Conservation (phyloP, 2,113 vertebrate genomes). For the Cavia porcellus region DNA sequence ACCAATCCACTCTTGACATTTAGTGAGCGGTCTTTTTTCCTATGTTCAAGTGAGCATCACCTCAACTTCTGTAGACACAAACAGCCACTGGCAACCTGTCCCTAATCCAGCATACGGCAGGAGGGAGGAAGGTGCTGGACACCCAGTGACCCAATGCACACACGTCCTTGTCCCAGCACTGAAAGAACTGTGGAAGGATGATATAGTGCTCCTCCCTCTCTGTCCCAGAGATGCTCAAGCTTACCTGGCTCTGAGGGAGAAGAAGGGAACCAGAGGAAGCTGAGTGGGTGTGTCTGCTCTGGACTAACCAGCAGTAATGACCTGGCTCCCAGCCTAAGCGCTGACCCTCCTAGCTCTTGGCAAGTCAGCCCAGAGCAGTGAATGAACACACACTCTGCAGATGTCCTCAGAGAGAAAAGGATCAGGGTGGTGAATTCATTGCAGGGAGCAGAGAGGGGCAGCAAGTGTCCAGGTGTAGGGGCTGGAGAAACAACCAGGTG, state of each 20-base stretch:
- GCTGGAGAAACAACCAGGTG: background rate
- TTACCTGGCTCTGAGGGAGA: background rate
- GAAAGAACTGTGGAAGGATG: background rate
- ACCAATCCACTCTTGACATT: background rate
- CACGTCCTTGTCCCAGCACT: background rate
- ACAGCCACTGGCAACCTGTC: background rate
- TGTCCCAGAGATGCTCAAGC: background rate
- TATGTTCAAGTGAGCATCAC: background rate
- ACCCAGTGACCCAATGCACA: background rate
- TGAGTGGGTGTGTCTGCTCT: background rate
- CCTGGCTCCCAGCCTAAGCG: rapidly evolving
- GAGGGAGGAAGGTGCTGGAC: background rate
- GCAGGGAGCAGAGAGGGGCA: background rate
- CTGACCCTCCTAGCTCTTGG: too few relatives aligned
- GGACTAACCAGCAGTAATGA: rapidly evolving
- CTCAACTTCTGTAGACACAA: background rate
- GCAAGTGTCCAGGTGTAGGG: rapidly evolving
- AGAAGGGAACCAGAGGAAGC: background rate
- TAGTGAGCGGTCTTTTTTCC: background rate
- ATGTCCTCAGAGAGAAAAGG: background rate
- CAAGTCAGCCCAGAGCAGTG: background rate
- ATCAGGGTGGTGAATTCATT: background rate
- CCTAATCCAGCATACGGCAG: background rate
- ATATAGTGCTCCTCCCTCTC: rapidly evolving
- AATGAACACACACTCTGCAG: background rate